Conservation (phyloP, 1,140 invertebrate genomes). For the Megathymus violae region DNA sequence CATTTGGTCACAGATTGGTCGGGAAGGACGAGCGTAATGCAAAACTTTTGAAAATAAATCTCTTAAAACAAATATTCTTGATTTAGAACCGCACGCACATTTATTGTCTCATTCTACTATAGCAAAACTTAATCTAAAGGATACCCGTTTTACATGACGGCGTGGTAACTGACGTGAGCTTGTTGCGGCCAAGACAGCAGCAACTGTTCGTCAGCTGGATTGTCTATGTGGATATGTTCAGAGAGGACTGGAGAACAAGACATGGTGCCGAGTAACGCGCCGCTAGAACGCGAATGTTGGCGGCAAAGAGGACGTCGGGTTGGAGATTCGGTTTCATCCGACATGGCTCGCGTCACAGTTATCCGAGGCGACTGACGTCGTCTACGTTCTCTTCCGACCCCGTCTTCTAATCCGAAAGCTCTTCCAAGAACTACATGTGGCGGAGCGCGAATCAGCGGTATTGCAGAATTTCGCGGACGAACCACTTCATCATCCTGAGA, state of each 20-base stretch:
- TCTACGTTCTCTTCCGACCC: slow-evolving; percentile 58
- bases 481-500: slow-evolving; percentile 76
- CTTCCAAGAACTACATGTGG: slow-evolving; percentile 84
- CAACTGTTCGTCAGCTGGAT: slow-evolving; percentile 78
- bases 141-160: slow-evolving; percentile 71
- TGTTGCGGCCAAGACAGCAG: slow-evolving; percentile 82
- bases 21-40: slow-evolving; percentile 57
- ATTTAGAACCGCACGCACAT: slow-evolving; percentile 58
- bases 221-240: slow-evolving; percentile 71
- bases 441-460: slow-evolving; percentile 77
- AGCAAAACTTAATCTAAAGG: slow-evolving; percentile 46
- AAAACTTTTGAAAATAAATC: slow-evolving; percentile 64
- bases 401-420: slow-evolving; percentile 81
- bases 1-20: slow-evolving; percentile 75
- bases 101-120: slow-evolving; percentile 46
- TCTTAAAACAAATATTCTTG: slow-evolving; percentile 57
- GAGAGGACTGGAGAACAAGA: slow-evolving; percentile 78
- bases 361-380: slow-evolving; percentile 86
- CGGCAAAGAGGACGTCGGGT: slow-evolving; percentile 77
- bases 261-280: slow-evolving; percentile 82
- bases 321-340: slow-evolving; percentile 86
- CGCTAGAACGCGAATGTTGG: slow-evolving; percentile 84
- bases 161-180: slow-evolving; percentile 51
- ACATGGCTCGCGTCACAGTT: slow-evolving; percentile 88
- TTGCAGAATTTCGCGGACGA: slow-evolving; percentile 61